A percentile compares a stretch with the other conserved stretches of the same genome.
These are phyloP conservation scores for Elymnias hypermnestra DNA, from an alignment of 1,140 invertebrate species.

Conservation along the genomic window DNA sequence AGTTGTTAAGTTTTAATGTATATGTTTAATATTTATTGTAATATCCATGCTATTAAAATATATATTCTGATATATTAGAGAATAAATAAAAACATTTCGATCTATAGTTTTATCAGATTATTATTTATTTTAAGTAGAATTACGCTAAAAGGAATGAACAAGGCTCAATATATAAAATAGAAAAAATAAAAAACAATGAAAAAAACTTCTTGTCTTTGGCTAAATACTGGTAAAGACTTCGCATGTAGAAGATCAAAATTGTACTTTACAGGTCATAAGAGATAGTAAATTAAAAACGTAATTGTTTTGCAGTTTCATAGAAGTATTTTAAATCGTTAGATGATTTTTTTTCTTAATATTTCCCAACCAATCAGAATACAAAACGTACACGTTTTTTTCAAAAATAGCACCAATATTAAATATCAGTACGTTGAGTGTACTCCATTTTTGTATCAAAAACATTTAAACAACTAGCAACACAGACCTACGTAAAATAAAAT, in stretches of 20 bases:
- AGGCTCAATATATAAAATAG: conserved; percentile 7
- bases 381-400: conserved; percentile 29
- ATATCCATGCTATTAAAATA: background rate
- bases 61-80: conserved; percentile 4
- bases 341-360: conserved; percentile 24
- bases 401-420: conserved; percentile 72
- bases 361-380: conserved; percentile 39
- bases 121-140: conserved; percentile 11
- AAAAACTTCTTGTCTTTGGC: conserved; percentile 42
- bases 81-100: conserved; percentile 9
- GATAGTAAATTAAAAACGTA: too few relatives aligned
- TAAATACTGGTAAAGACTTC: conserved; percentile 37
- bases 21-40: conserved; percentile 1
- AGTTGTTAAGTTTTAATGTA: background rate
- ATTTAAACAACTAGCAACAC: conserved; percentile 30
- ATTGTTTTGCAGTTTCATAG: too few relatives aligned
- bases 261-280: conserved; percentile 48
- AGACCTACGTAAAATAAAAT: conserved; percentile 12
- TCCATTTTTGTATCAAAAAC: conserved; percentile 15
- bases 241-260: conserved; percentile 30
- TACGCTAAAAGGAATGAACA: conserved; percentile 29
- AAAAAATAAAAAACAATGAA: conserved; percentile 12
- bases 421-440: conserved; percentile 46
- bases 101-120: conserved; percentile 6
- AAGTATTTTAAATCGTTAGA: conserved; percentile 53